Evolutionary conservation across 2,113 vertebrate genomes (phyloP), one percentile per base, ranked within the genome.

Genomic region (Morphnarchus princeps): DNA sequence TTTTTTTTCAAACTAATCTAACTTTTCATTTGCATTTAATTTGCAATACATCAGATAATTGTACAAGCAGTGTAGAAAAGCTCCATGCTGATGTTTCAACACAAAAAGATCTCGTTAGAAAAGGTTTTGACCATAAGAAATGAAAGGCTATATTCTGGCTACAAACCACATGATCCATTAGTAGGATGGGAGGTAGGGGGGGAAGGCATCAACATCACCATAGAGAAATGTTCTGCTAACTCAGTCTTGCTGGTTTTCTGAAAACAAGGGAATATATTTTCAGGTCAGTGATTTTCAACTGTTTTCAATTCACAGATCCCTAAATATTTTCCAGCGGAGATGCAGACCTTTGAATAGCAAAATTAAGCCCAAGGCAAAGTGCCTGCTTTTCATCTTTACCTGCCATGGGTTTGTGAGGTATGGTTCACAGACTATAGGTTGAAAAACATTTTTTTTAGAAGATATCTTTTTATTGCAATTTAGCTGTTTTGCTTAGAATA

Each of bases 221-320:
- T 0, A 85, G 43, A 94, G 52, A 89, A 89, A 85, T 6, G 16
- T 47, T 82, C 81, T 58, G 54, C 54, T 79, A 94, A 57, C 42
- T 82, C 87, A 72, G 84, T 42, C 78, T 89, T 16, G 1, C 57
- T 38, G 40, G 6, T 42, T 69, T 76, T 89, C 73, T 82, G 73
- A 62, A 94, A 96, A 93, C 65, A 85, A 85, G 81, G 40, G 65
- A 95, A 89, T 66, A 11, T n/a, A 49, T 93, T 95, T 96, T 95
- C 95, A 96, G 87, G 92, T 96, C 90, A 90, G 54, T 77, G 84
- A 80, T 73, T 90, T 95, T 93, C 78, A 94, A 82, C 73, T 45
- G 58, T 36, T 93, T 91, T 72, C 58, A 72, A 38, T 62, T 93
- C 92, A 95, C 54, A 96, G 90, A 95, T 61, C 31, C 36, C 66